Conservation (phyloP, 2,113 vertebrate genomes). For the Xiphophorus couchianus region DNA sequence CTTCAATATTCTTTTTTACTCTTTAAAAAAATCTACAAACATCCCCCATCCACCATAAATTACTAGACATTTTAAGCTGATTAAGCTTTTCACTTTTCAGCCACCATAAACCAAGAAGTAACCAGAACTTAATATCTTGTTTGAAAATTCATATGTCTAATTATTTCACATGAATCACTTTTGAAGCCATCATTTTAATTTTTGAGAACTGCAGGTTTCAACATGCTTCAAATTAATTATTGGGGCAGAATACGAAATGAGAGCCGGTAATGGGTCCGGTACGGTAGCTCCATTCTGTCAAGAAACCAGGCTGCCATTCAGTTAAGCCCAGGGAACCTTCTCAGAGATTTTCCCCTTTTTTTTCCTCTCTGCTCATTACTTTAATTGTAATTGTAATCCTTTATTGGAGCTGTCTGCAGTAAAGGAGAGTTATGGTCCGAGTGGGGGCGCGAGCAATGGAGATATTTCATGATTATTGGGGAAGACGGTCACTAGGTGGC, state of each 20-base stretch:
- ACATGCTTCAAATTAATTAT: conserved; percentile 75
- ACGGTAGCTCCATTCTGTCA: conserved; percentile 75
- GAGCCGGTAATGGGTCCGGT: conserved; percentile 71
- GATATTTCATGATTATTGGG: conserved; percentile 84
- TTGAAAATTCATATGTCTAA: conserved; percentile 52
- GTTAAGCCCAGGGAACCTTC: conserved; percentile 78
- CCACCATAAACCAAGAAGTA: conserved; percentile 42
- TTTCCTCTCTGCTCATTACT: conserved; percentile 82
- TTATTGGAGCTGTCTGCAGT: conserved; percentile 84
- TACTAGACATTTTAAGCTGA: not conserved
- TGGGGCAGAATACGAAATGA: conserved; percentile 68
- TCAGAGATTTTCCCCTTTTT: conserved; percentile 64
- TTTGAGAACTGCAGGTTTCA: conserved; percentile 67
- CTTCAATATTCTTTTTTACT: too few relatives aligned
- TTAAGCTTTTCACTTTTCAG: conserved; percentile 9
- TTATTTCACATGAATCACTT: conserved; percentile 62
- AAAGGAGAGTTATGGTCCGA: conserved; percentile 82
- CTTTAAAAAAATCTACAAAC: too few relatives aligned
- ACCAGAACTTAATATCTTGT: conserved; percentile 47
- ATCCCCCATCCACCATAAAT: too few relatives aligned
- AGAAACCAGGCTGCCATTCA: conserved; percentile 80
- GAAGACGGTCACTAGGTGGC: conserved; percentile 84
- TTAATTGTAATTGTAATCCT: conserved; percentile 86
- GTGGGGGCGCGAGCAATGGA: conserved; percentile 75
- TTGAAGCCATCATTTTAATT: conserved; percentile 69